Conservation (phyloP, 2,797 vertebrate species). For the Amblyraja radiata region DNA sequence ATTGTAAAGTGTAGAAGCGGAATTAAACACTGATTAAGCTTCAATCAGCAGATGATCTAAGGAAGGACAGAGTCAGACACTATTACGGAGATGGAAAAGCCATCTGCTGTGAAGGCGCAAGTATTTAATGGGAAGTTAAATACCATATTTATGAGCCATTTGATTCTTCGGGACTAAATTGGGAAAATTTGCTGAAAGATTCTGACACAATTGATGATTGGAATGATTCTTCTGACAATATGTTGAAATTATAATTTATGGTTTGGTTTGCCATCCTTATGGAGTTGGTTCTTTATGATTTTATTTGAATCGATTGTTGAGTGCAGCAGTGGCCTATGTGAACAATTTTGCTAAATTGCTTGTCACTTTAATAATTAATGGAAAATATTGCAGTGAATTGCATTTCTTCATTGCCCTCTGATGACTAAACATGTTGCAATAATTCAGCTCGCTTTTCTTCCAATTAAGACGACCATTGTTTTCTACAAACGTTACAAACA, state of each 20-base stretch:
- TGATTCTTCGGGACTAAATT: neutral
- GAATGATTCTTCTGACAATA: neutral
- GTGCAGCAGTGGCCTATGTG: neutral
- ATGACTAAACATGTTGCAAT: neutral
- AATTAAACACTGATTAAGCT: too few relatives aligned
- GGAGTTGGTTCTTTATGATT: neutral
- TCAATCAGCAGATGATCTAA: too few relatives aligned
- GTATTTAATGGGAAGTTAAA: too few relatives aligned
- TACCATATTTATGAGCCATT: too few relatives aligned
- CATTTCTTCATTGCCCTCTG: neutral
- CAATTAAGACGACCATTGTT: neutral
- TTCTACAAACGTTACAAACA: neutral
- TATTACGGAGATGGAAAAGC: too few relatives aligned
- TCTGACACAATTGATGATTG: neutral
- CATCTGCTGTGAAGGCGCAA: too few relatives aligned
- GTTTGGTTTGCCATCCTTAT: neutral
- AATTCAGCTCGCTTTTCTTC: neutral
- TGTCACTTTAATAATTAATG: conserved; percentile 18
- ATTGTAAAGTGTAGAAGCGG: too few relatives aligned
- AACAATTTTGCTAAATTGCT: conserved; percentile 14
- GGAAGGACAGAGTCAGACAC: too few relatives aligned
- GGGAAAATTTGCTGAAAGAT: neutral
- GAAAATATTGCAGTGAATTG: neutral
- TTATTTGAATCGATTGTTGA: neutral
- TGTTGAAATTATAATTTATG: neutral